Conservation (phyloP, 2,797 vertebrate species). For the Dicrostonyx torquatus region DNA sequence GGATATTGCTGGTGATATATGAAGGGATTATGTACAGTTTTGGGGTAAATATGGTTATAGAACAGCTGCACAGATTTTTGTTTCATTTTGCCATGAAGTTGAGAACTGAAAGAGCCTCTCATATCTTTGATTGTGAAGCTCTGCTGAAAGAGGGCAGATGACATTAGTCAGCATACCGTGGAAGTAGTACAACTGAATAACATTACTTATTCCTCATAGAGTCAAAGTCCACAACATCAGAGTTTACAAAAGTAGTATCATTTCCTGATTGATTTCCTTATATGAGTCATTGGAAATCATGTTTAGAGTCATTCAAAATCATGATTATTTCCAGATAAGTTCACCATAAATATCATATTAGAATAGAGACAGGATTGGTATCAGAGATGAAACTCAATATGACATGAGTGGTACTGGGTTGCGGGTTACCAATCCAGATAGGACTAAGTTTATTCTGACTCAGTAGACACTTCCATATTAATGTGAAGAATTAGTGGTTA, state of each 20-base stretch:
- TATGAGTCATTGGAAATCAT: background rate
- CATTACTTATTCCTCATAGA: background rate
- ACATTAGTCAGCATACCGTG: background rate
- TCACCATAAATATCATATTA: background rate
- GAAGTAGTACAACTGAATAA: background rate
- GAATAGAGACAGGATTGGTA: background rate
- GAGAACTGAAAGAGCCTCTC: background rate
- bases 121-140: background rate
- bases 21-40: too few relatives aligned
- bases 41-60: background rate
- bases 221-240: background rate
- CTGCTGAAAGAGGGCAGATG: background rate
- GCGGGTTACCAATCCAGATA: background rate
- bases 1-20: background rate
- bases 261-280: background rate
- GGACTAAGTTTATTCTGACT: background rate
- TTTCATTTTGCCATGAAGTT: background rate
- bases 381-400: background rate
- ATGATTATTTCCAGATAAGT: background rate
- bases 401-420: background rate
- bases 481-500: background rate
- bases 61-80: background rate
- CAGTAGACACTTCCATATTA: background rate
- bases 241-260: background rate
- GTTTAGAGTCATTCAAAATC: too few relatives aligned